A percentile compares a stretch with the other conserved stretches of the same genome.
Conservation (phyloP, 2,113 vertebrate genomes). For the Malaclemys terrapin region DNA sequence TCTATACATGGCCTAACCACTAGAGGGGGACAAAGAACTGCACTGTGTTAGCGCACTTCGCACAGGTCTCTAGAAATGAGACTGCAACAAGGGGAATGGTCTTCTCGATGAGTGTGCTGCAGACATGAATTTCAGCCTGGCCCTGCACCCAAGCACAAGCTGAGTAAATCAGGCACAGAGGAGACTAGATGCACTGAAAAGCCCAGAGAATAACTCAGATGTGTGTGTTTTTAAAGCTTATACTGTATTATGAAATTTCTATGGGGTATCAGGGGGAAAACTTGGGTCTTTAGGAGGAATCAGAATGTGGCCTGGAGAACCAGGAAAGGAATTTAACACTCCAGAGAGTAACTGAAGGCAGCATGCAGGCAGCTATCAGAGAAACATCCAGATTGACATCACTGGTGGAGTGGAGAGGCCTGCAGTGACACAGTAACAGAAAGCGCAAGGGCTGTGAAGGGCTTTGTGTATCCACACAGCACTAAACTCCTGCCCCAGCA, state of each 20-base stretch:
- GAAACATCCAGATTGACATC: neutral
- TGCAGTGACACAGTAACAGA: neutral
- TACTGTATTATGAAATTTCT: neutral
- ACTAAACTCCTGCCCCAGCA: neutral
- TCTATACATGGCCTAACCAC: neutral
- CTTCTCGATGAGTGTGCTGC: neutral
- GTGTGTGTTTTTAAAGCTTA: neutral
- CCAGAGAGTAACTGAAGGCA: neutral
- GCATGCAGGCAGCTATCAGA: neutral
- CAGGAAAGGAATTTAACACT: neutral
- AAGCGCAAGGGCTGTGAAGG: neutral
- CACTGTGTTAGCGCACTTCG: neutral
- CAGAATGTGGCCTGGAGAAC: neutral
- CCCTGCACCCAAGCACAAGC: too few relatives aligned
- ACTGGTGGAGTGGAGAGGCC: neutral
- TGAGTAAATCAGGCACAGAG: neutral
- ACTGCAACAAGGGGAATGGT: neutral
- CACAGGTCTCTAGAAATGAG: neutral
- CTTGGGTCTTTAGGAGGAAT: neutral
- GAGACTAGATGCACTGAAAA: neutral
- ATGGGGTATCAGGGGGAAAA: neutral
- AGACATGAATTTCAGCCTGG: neutral
- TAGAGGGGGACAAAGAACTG: neutral
- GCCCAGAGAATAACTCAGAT: neutral
- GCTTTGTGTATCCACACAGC: neutral